These are phyloP conservation scores for Pangasius larnaudii DNA, from an alignment of 2,797 vertebrate genomes.

Conservation along the genomic window DNA sequence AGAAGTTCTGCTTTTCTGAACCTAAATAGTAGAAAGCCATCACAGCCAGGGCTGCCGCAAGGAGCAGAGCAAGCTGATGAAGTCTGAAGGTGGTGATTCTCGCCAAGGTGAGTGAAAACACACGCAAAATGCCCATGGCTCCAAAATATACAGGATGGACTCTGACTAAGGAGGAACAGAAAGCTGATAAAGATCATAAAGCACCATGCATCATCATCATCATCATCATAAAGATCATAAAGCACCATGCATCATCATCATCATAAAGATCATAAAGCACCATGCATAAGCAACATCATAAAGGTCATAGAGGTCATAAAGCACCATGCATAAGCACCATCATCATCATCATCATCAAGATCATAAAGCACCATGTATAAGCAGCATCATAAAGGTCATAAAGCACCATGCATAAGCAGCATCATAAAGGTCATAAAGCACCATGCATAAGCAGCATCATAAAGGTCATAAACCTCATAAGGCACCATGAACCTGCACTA, in stretches of 20 bases:
- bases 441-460: no score
- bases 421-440: no score
- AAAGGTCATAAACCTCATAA: not conserved
- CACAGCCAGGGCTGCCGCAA: conserved; percentile 83
- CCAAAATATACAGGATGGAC: not conserved
- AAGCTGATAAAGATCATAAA: not conserved
- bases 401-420: no score
- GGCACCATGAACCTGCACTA: not conserved
- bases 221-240: not conserved
- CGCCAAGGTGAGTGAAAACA: conserved; percentile 73
- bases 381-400: no score
- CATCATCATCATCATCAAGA: no score
- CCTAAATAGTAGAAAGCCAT: conserved; percentile 94
- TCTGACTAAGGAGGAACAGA: not conserved
- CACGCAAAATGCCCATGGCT: conserved; percentile 73
- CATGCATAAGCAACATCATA: no score
- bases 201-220: not conserved
- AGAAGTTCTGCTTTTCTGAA: conserved; percentile 88
- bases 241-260: no score
- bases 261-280: no score
- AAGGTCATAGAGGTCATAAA: no score
- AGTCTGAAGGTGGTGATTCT: conserved; percentile 82
- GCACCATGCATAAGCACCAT: no score
- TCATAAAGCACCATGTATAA: no score
- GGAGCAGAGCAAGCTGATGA: conserved; percentile 83